phyloP scores from a whole-genome alignment of 2,113 vertebrate genomes.

The Eleginops maclovinus region DNA sequence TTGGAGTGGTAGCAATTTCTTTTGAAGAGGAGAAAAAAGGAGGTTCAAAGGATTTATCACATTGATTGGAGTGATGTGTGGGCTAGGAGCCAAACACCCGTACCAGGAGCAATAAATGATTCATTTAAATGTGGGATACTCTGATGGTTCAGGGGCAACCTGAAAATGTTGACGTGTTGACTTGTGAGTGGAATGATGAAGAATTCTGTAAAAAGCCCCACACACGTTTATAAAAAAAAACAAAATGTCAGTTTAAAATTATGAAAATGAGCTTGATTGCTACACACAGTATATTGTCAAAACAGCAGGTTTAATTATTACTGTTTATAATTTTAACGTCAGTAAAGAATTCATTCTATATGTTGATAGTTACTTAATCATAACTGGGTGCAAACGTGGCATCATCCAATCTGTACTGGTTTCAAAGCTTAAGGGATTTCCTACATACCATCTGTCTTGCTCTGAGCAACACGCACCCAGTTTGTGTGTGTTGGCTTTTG shows the following conservation, averaged over 20 bases:
- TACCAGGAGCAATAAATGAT: not conserved
- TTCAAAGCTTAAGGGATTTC: slow-evolving; percentile 66
- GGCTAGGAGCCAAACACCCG: not conserved
- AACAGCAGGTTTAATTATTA: not conserved
- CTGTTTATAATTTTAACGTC: not conserved
- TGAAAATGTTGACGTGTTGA: not conserved
- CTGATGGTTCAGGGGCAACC: not conserved
- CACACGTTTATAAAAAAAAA: too few relatives aligned
- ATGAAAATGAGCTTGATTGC: not conserved
- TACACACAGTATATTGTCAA: not conserved
- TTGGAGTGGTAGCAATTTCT: not conserved
- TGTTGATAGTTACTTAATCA: slow-evolving; percentile 35
- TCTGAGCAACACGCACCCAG: slow-evolving; percentile 20
- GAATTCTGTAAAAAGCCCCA: not conserved
- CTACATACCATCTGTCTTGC: slow-evolving; percentile 63
- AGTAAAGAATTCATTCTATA: slow-evolving; percentile 11
- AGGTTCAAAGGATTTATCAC: slow-evolving; percentile 26
- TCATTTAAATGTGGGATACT: not conserved
- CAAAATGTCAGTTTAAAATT: too few relatives aligned
- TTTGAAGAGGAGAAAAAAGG: slow-evolving; percentile 24
- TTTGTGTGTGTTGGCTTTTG: slow-evolving; percentile 35
- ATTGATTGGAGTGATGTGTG: slow-evolving; percentile 14
- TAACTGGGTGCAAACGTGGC: slow-evolving; percentile 30
- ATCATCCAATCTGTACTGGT: slow-evolving; percentile 52
- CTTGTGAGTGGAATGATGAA: not conserved